A percentile compares a stretch with the other conserved stretches of the same genome.
These are phyloP conservation scores for Clamator glandarius DNA, from an alignment of 2,797 vertebrate genomes.

Conservation along the genomic window DNA sequence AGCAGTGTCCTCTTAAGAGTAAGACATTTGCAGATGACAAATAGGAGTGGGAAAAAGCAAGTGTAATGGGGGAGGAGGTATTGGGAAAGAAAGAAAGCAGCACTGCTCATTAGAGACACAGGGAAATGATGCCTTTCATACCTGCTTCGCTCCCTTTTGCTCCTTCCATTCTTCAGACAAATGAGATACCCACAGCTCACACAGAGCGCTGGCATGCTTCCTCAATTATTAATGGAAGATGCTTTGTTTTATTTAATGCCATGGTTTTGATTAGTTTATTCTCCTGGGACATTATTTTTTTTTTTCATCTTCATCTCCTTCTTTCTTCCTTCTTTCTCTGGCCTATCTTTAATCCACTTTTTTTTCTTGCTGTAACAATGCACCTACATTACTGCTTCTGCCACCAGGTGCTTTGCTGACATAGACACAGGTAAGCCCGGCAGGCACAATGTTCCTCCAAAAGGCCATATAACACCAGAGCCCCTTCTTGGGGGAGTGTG, in stretches of 20 bases:
- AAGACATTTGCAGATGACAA: neutral
- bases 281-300: neutral
- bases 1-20: neutral
- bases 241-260: slow-evolving; percentile 65
- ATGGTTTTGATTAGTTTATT: slow-evolving; percentile 21
- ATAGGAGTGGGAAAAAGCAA: slow-evolving; percentile 9
- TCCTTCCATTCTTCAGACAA: slow-evolving; percentile 48
- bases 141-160: slow-evolving; percentile 9
- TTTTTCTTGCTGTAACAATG: neutral
- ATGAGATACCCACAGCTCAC: neutral
- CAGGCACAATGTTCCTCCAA: neutral
- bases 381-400: neutral
- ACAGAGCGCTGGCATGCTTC: neutral
- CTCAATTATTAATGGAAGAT: slow-evolving; percentile 64
- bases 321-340: neutral
- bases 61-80: neutral
- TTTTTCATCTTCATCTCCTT: fast-evolving
- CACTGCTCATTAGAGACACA: slow-evolving; percentile 43
- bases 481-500: slow-evolving; percentile 10
- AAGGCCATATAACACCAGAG: neutral
- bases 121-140: slow-evolving; percentile 33
- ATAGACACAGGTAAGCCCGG: neutral
- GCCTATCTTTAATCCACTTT: neutral
- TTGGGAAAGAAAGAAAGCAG: neutral
- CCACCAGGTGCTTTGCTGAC: neutral